These are phyloP conservation scores for Drosophila parabipectinata DNA, from an alignment of 1,140 invertebrate genomes.

Conservation along the genomic window DNA sequence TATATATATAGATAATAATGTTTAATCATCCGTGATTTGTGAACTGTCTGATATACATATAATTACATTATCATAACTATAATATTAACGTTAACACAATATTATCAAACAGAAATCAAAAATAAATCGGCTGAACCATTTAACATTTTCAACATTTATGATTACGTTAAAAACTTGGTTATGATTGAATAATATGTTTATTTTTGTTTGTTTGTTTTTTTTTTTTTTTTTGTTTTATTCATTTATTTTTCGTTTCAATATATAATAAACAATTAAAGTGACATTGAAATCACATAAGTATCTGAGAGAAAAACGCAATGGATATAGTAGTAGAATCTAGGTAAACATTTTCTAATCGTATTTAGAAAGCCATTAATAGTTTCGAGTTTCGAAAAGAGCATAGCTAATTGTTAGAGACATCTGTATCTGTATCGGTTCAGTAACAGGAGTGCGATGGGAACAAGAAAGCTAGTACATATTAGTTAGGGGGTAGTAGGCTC, in stretches of 20 bases:
- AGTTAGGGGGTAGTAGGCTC: conserved; percentile 23
- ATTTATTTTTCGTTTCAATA: conserved; percentile 25
- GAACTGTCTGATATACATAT: conserved; percentile 76
- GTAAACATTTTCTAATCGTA: conserved; percentile 71
- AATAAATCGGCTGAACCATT: conserved; percentile 70
- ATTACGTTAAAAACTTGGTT: conserved; percentile 75
- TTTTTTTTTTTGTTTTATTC: conserved; percentile 16
- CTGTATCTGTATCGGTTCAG: conserved; percentile 41
- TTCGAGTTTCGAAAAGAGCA: conserved; percentile 55
- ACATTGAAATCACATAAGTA: conserved; percentile 59
- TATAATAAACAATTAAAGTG: conserved; percentile 73
- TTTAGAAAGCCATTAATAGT: conserved; percentile 67
- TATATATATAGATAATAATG: conserved; percentile 47
- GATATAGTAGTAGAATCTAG: conserved; percentile 72
- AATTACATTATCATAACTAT: conserved; percentile 78
- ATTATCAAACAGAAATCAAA: conserved; percentile 32
- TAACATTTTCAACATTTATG: conserved; percentile 78
- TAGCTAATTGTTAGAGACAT: conserved; percentile 25
- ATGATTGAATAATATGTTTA: conserved; percentile 72
- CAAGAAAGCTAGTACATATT: conserved; percentile 27
- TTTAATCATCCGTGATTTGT: conserved; percentile 62
- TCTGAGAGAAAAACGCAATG: conserved; percentile 71
- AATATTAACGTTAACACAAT: conserved; percentile 69
- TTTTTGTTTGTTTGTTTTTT: conserved; percentile 21
- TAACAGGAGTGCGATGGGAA: conserved; percentile 48